Evolutionary conservation across 2,888 invertebrate species (phyloP).

Genomic region (Nemotelus nigrinus): DNA sequence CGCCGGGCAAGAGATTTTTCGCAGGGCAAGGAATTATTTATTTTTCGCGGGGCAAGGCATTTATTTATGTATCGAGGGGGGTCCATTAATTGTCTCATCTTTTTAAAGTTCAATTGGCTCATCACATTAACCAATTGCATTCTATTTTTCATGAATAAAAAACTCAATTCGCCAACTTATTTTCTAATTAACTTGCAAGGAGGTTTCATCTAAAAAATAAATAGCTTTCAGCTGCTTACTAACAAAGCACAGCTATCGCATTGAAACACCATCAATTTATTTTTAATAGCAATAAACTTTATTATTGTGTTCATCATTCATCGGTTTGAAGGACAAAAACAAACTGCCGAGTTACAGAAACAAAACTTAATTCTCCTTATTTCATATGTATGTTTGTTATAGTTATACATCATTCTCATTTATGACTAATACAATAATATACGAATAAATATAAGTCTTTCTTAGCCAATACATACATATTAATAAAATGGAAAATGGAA

Average conservation of each 20-base stretch:
- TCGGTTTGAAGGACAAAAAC: constrained; percentile 27
- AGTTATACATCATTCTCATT: constrained; percentile 33
- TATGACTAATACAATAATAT: constrained; percentile 39
- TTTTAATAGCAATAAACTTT: constrained; percentile 42
- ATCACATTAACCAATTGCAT: too few relatives aligned
- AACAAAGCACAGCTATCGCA: not conserved
- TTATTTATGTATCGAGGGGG: too few relatives aligned
- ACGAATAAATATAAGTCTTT: constrained; percentile 44
- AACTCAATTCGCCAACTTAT: too few relatives aligned
- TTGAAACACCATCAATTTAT: constrained; percentile 11
- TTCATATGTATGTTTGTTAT: constrained; percentile 30
- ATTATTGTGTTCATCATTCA: constrained; percentile 37
- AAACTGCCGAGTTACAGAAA: constrained; percentile 24
- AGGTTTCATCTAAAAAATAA: too few relatives aligned
- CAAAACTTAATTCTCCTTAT: constrained; percentile 34
- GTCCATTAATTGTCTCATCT: too few relatives aligned
- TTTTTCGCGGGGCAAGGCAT: too few relatives aligned
- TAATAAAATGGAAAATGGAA: constrained; percentile 42
- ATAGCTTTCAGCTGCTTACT: too few relatives aligned
- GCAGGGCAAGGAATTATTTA: too few relatives aligned
- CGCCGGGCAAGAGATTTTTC: too few relatives aligned
- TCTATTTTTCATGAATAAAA: too few relatives aligned
- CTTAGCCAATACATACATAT: constrained; percentile 28
- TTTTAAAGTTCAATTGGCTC: too few relatives aligned
- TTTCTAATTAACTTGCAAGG: too few relatives aligned